These are phyloP conservation scores for Ostrea edulis DNA, from an alignment of 1,140 invertebrate genomes.

Conservation along the genomic window DNA sequence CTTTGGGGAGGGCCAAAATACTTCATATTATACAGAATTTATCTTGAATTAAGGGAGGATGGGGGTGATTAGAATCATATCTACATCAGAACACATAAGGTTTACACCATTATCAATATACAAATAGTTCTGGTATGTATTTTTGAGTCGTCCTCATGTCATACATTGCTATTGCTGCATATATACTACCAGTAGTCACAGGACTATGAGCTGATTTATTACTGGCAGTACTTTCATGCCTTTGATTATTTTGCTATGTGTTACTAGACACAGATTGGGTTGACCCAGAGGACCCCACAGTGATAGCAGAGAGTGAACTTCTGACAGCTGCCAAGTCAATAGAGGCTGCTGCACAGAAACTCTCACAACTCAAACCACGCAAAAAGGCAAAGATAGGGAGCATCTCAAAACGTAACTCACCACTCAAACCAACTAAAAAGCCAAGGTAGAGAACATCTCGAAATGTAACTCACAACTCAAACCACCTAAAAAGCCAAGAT, in stretches of 20 bases:
- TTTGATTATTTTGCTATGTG: conserved; percentile 46
- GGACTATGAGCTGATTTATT: too few relatives aligned
- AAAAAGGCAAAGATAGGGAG: conserved; percentile 73
- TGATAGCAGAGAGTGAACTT: conserved; percentile 99
- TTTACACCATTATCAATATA: neutral
- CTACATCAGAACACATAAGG: neutral
- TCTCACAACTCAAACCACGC: conserved; percentile 93
- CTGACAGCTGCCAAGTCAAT: conserved; percentile 98
- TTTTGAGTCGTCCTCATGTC: neutral
- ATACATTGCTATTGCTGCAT: neutral
- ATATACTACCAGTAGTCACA: conserved; percentile 8
- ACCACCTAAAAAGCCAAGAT: neutral
- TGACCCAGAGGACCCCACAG: conserved; percentile 97
- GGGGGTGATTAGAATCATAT: neutral
- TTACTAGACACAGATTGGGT: conserved; percentile 90
- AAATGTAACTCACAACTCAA: neutral
- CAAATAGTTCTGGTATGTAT: neutral
- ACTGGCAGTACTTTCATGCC: conserved; percentile 9
- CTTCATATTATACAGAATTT: too few relatives aligned
- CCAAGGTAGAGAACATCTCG: neutral
- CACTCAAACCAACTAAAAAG: neutral
- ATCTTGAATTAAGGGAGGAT: too few relatives aligned
- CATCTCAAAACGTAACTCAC: neutral
- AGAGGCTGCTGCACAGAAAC: conserved; percentile 97
- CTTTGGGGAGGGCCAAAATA: too few relatives aligned